phyloP scores from a whole-genome alignment of 2,888 invertebrate genomes.

The Piscicola geometra region DNA sequence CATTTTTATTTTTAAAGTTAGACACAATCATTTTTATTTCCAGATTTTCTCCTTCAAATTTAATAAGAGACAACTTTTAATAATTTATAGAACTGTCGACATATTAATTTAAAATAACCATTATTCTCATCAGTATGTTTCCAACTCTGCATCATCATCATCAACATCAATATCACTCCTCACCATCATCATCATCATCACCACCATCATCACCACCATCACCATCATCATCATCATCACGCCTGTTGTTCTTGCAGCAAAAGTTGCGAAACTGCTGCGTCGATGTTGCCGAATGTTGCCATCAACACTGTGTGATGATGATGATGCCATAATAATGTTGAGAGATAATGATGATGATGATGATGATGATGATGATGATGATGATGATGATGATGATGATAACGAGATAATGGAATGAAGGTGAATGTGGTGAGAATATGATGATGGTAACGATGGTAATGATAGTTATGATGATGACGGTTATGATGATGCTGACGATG shows the following conservation, averaged over 20 bases:
- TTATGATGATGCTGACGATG: neutral
- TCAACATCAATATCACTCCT: neutral
- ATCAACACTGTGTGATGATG: constrained; percentile 9
- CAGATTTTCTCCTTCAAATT: no score
- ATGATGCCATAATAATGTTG: neutral
- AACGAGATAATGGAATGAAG: no score
- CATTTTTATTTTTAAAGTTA: no score
- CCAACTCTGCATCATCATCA: neutral
- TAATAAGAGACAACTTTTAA: no score
- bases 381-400: constrained; percentile 22
- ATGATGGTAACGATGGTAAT: no score
- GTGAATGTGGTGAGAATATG: no score
- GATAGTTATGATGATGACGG: no score
- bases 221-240: neutral
- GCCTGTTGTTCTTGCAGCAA: neutral
- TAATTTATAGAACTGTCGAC: no score
- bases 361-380: constrained; percentile 17
- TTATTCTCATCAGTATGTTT: neutral
- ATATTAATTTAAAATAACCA: no score
- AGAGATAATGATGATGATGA: constrained; percentile 13
- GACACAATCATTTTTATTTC: no score
- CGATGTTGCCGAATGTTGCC: neutral
- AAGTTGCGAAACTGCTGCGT: neutral
- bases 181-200: constrained; percentile 4
- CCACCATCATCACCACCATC: neutral